phyloP scores from a whole-genome alignment of 1,140 invertebrate species.

The Pentalonia nigronervosa region DNA sequence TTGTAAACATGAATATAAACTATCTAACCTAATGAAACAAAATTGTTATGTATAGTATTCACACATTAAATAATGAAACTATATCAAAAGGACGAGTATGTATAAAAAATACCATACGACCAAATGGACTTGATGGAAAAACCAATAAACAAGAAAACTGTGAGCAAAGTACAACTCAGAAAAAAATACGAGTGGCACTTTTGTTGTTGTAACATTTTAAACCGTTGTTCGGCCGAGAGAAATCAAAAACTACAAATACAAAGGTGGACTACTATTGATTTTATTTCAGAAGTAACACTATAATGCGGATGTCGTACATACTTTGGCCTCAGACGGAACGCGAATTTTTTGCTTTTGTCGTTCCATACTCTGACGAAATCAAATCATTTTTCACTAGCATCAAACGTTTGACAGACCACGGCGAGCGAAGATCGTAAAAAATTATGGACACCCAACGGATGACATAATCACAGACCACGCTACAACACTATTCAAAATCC shows the following conservation, averaged over 20 bases:
- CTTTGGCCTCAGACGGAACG: background rate
- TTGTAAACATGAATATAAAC: background rate
- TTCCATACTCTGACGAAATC: slow-evolving; percentile 8
- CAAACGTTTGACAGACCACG: background rate
- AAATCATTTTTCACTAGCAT: background rate
- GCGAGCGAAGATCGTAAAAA: background rate
- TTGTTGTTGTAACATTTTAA: background rate
- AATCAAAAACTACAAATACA: background rate
- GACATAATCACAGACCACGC: background rate
- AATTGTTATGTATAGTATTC: background rate
- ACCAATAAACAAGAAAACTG: background rate
- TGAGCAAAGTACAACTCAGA: background rate
- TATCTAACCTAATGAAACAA: background rate
- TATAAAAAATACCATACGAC: background rate
- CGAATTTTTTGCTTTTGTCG: slow-evolving; percentile 29
- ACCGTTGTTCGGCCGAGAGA: background rate
- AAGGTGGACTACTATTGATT: background rate
- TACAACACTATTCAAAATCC: background rate
- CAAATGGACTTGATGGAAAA: background rate
- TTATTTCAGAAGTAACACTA: background rate
- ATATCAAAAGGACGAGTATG: background rate
- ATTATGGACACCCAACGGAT: background rate
- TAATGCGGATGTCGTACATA: slow-evolving; percentile 5
- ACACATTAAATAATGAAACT: background rate
- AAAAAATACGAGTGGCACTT: background rate